Conservation (phyloP, 53 echinoderm and acorn worm species). For the Crossaster papposus region DNA sequence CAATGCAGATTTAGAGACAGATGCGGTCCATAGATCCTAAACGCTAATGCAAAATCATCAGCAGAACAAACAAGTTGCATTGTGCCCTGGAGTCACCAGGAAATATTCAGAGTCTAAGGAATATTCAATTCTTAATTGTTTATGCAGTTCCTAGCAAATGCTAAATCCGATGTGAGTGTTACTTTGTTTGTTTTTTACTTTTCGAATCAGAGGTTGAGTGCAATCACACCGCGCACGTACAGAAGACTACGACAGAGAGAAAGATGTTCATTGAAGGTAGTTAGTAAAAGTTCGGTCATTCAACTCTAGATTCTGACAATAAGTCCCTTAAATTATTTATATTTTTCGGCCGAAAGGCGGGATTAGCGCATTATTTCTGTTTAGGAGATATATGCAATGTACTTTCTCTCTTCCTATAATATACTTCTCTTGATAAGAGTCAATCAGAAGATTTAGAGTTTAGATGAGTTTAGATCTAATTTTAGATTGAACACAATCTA, state of each 20-base stretch:
- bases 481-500: too few relatives aligned
- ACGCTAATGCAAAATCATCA: background rate
- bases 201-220: constrained; percentile 47
- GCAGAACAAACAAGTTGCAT: background rate
- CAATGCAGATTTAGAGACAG: background rate
- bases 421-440: too few relatives aligned
- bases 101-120: background rate
- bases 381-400: too few relatives aligned
- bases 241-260: constrained; percentile 35
- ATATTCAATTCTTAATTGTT: too few relatives aligned
- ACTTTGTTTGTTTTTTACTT: background rate
- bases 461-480: too few relatives aligned
- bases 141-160: background rate
- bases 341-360: too few relatives aligned
- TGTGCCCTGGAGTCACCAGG: background rate
- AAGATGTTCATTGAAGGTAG: background rate
- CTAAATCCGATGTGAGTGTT: background rate
- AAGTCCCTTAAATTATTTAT: too few relatives aligned
- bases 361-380: background rate
- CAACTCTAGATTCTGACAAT: too few relatives aligned
- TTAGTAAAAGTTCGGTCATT: background rate
- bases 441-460: too few relatives aligned
- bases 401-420: too few relatives aligned
- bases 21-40: background rate
- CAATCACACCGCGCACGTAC: constrained; percentile 62